Percentiles rank a stretch among this genome's conserved stretches.
Conservation (phyloP, 92 coral and sea anemone genomes). For the Epizoanthus fatuus region DNA sequence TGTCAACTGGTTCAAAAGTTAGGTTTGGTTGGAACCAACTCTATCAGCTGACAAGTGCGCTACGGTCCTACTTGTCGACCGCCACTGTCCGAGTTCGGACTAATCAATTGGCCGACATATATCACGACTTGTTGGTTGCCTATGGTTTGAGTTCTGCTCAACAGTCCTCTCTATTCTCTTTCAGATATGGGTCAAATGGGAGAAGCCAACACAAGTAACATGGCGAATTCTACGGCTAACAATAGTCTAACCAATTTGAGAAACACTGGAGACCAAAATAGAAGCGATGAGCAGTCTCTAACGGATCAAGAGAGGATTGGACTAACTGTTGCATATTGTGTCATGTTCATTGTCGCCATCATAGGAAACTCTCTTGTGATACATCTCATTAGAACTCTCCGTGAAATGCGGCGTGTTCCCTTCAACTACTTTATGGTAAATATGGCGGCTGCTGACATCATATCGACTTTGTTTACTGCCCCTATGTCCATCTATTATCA, state of each 20-base stretch:
- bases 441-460: conserved; percentile 41
- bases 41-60: too few relatives aligned
- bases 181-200: not conserved
- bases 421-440: conserved; percentile 34
- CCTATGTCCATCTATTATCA: not conserved
- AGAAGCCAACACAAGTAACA: not conserved
- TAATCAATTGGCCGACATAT: too few relatives aligned
- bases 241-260: not conserved
- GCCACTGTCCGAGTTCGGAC: too few relatives aligned
- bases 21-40: too few relatives aligned
- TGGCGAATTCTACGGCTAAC: not conserved
- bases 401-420: conserved; percentile 40
- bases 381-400: conserved; percentile 6
- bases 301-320: conserved; percentile 19
- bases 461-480: conserved; percentile 18
- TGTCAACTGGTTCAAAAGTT: too few relatives aligned
- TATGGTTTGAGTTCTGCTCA: too few relatives aligned
- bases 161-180: not conserved
- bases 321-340: not conserved
- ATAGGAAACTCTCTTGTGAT: conserved; percentile 15
- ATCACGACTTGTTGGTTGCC: too few relatives aligned
- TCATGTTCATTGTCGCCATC: conserved; percentile 9
- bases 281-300: too few relatives aligned
- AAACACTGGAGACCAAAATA: not conserved
- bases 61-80: too few relatives aligned